Base-by-base conservation (phyloP, 1,140 invertebrate genomes). In the Drosophila elegans region DNA sequence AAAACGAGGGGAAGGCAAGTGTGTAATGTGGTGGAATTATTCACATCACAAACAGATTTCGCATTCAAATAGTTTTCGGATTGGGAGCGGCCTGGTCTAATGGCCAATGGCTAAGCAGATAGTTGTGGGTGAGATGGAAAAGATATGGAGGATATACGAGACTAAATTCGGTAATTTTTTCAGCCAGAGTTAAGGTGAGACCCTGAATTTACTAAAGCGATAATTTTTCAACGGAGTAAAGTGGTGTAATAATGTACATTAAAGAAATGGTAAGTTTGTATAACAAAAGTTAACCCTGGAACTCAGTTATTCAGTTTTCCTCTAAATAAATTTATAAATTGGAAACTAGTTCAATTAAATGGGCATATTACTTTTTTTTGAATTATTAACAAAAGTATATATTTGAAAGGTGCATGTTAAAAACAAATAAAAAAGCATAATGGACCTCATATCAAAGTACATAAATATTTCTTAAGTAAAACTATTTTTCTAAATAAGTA, bases 11-110 rank as follows among this genome's bases (percentile, higher is more conserved):
- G 29, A 51, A 10, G 48, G 4, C 39, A 16, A 38, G 66, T 44
- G 44, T 71, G 52, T 57, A 71, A 71, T 72, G 68, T 71, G 68
- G 42, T 49, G 67, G 67, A 71, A 71, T 71, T 71, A 71, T 71
- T 71, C 67, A 71, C 67, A 71, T 71, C 51, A 71, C 64, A 71
- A 71, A 57, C 51, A 44, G 68, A 71, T 46, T 69, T 56, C 51
- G 46, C 63, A 56, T 49, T 69, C 64, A 45, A 56, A 71, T 71
- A 34, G 67, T 48, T 71, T 69, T 46, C 34, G 21, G 29, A 32
- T 44, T 57, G 52, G 64, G 64, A 46, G 62, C 25, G 66, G 51
- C 68, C 4, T 11, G 36, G 16, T 67, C 64, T 41, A 53, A 48
- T 62, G 42, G 62, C 59, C 63, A 13, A 13, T 36, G 64, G 62